A percentile compares a stretch with the other conserved stretches of the same genome.
phyloP scores from a whole-genome alignment of 2,113 vertebrate species.

The Thunnus maccoyii region DNA sequence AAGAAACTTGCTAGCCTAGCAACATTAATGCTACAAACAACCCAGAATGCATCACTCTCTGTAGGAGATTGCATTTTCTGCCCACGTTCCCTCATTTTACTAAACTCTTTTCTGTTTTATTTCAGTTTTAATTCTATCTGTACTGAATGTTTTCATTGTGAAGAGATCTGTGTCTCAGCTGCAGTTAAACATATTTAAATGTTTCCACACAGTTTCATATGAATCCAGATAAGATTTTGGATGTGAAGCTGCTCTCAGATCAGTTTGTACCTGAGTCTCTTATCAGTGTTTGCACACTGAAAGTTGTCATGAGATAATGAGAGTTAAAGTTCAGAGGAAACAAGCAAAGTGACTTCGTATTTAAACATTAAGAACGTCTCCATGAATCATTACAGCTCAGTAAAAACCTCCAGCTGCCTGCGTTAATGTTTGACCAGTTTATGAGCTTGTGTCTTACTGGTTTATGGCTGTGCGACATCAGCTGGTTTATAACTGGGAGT shows the following conservation, averaged over 20 bases:
- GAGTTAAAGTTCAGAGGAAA: background rate
- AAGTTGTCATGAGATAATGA: background rate
- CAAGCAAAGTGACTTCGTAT: background rate
- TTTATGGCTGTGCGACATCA: constrained; percentile 8
- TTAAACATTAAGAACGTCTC: constrained; percentile 13
- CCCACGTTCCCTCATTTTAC: too few relatives aligned
- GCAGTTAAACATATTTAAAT: too few relatives aligned
- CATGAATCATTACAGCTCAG: constrained; percentile 15
- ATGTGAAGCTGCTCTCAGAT: too few relatives aligned
- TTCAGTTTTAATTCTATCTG: too few relatives aligned
- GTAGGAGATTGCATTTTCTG: too few relatives aligned
- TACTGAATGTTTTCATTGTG: too few relatives aligned
- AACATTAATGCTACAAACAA: too few relatives aligned
- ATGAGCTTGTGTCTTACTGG: constrained; percentile 13
- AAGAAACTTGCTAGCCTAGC: too few relatives aligned
- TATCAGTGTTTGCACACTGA: background rate
- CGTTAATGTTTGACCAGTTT: constrained; percentile 67
- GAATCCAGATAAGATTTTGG: background rate
- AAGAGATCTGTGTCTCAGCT: too few relatives aligned
- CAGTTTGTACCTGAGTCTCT: too few relatives aligned
- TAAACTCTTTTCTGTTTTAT: too few relatives aligned
- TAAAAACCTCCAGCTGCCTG: background rate
- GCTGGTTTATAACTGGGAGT: background rate
- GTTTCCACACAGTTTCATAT: background rate
- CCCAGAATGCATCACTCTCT: too few relatives aligned